Evolutionary conservation across 1,140 invertebrate species (phyloP).

Genomic region (Meloidogyne hapla): DNA sequence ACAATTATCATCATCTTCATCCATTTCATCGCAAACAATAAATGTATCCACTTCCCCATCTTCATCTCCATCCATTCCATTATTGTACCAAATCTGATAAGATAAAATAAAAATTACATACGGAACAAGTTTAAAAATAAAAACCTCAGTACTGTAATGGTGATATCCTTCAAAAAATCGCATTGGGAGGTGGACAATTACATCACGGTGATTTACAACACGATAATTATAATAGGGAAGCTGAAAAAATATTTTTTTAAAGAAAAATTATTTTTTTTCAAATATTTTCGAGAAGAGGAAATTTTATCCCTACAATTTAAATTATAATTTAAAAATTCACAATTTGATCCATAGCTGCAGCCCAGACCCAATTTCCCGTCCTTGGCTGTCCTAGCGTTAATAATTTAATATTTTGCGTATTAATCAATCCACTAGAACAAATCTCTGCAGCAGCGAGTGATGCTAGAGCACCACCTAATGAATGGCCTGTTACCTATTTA

Average conservation of each 20-base stretch:
- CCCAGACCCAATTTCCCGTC: conserved; percentile 45
- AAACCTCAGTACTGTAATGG: conserved; percentile 46
- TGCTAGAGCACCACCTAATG: conserved; percentile 30
- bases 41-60: not conserved
- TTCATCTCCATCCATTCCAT: not conserved
- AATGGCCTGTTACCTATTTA: conserved; percentile 29
- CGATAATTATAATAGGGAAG: conserved; percentile 33
- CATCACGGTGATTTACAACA: conserved; percentile 43
- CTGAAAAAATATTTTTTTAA: conserved; percentile 1
- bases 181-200: conserved; percentile 47
- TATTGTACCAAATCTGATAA: conserved; percentile 11
- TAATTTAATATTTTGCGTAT: conserved; percentile 39
- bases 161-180: conserved; percentile 39
- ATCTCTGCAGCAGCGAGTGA: conserved; percentile 32
- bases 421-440: conserved; percentile 28
- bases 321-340: conserved; percentile 23
- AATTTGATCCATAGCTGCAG: conserved; percentile 35
- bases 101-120: too few relatives aligned
- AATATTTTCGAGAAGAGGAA: not conserved
- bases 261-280: not conserved
- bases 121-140: too few relatives aligned
- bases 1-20: conserved; percentile 15
- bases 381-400: conserved; percentile 53
- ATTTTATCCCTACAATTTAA: not conserved
- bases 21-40: conserved; percentile 7